These are phyloP conservation scores for Phengaris alcon DNA, from an alignment of 2,888 invertebrate species.

Conservation along the genomic window DNA sequence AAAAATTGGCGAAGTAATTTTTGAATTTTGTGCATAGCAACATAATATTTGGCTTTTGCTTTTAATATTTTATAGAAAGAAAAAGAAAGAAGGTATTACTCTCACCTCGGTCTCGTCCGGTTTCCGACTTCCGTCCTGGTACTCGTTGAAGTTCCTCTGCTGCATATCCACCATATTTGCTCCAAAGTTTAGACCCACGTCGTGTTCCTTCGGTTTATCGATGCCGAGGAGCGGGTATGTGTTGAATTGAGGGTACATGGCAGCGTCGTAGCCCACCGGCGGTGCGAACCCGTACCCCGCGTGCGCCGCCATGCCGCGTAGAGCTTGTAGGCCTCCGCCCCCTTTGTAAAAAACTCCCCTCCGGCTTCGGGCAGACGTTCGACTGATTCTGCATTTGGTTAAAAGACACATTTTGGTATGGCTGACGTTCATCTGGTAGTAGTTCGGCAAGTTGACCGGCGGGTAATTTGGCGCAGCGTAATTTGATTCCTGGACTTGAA, in stretches of 20 bases:
- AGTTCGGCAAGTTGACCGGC: constrained; percentile 51
- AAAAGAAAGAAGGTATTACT: neutral
- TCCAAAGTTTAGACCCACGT: constrained; percentile 50
- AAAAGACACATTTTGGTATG: constrained; percentile 53
- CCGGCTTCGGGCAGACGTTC: constrained; percentile 47
- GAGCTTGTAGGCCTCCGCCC: constrained; percentile 44
- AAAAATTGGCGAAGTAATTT: too few species aligned
- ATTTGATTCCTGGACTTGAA: constrained; percentile 39
- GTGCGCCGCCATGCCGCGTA: constrained; percentile 59
- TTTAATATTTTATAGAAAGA: neutral
- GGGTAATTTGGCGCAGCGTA: constrained; percentile 45
- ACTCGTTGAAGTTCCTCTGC: constrained; percentile 53
- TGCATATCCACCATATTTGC: constrained; percentile 51
- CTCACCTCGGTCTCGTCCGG: constrained; percentile 53
- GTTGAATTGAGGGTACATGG: constrained; percentile 70
- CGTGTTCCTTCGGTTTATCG: constrained; percentile 53
- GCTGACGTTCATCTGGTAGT: constrained; percentile 51
- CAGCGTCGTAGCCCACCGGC: constrained; percentile 59
- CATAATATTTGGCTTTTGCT: too few species aligned
- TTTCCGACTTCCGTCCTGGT: constrained; percentile 44
- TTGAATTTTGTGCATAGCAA: too few species aligned
- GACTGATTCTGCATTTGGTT: constrained; percentile 41
- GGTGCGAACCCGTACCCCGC: constrained; percentile 54
- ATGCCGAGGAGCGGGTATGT: constrained; percentile 55
- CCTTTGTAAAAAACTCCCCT: constrained; percentile 52